Percentiles rank a stretch among this genome's conserved stretches.
Conservation (phyloP, 2,888 invertebrate genomes). For the Pristionchus arcanus region DNA sequence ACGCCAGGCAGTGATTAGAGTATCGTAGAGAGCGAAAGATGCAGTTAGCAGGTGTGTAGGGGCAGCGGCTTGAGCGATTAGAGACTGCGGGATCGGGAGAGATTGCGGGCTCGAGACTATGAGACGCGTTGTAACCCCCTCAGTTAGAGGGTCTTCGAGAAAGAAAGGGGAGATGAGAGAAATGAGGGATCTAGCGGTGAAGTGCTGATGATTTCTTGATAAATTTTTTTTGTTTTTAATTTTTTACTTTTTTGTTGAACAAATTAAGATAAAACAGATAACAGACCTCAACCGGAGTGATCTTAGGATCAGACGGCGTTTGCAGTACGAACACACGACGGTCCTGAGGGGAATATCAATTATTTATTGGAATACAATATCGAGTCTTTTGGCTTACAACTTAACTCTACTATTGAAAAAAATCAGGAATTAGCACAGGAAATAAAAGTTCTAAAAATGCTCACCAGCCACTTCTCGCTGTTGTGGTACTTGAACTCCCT, state of each 20-base stretch:
- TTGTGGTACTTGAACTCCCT: slow-evolving; percentile 79
- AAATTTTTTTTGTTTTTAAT: no score
- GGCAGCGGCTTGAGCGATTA: neutral
- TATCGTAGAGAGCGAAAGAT: neutral
- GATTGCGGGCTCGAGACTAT: neutral
- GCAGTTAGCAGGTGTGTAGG: neutral
- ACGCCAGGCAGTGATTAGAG: neutral
- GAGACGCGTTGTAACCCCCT: slow-evolving; percentile 43
- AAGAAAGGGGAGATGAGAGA: neutral
- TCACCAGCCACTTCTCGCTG: slow-evolving; percentile 77
- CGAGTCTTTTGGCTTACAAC: no score
- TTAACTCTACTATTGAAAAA: no score
- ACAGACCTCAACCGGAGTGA: slow-evolving; percentile 18
- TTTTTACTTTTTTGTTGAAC: neutral
- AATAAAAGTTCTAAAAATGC: no score
- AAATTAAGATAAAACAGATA: neutral
- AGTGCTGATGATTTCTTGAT: no score
- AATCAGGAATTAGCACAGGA: no score
- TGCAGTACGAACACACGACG: slow-evolving; percentile 79
- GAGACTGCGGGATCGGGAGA: neutral
- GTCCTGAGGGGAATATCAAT: no score
- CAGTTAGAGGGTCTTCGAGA: neutral
- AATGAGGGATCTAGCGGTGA: slow-evolving; percentile 1
- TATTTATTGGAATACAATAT: no score
- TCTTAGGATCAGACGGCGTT: slow-evolving; percentile 75